Conservation (phyloP, 2,113 vertebrate genomes). For the Neodon shergylaensis region DNA sequence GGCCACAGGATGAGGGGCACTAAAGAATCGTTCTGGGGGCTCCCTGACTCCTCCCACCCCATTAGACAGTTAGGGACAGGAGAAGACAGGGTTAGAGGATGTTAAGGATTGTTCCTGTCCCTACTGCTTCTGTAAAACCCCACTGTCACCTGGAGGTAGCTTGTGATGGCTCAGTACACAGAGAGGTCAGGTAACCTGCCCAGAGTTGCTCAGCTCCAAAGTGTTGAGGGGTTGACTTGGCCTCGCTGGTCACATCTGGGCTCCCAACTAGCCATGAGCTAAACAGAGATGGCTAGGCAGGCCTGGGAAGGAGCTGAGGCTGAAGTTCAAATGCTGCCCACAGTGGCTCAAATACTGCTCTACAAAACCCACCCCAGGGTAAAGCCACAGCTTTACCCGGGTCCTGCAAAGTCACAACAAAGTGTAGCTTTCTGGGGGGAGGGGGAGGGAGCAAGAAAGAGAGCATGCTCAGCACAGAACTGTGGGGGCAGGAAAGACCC, state of each 20-base stretch:
- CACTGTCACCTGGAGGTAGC: neutral
- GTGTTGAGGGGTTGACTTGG: neutral
- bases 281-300: neutral
- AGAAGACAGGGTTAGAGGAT: neutral
- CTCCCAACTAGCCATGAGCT: neutral
- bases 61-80: neutral
- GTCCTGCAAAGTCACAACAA: neutral
- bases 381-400: neutral
- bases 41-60: neutral
- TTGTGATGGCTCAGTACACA: neutral
- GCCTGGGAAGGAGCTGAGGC: neutral
- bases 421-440: neutral
- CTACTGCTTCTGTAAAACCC: neutral
- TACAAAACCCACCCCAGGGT: neutral
- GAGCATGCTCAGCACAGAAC: neutral
- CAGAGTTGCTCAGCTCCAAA: neutral
- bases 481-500: neutral
- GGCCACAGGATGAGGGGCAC: conserved; percentile 5
- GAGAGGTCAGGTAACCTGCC: neutral
- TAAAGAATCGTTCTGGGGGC: neutral
- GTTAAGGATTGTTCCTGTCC: too few relatives aligned
- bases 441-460: too few relatives aligned
- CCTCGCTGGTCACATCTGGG: neutral
- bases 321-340: neutral
- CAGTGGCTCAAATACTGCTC: neutral